Base-by-base conservation (phyloP, 1,140 invertebrate species). In the Coelopa frigida region DNA sequence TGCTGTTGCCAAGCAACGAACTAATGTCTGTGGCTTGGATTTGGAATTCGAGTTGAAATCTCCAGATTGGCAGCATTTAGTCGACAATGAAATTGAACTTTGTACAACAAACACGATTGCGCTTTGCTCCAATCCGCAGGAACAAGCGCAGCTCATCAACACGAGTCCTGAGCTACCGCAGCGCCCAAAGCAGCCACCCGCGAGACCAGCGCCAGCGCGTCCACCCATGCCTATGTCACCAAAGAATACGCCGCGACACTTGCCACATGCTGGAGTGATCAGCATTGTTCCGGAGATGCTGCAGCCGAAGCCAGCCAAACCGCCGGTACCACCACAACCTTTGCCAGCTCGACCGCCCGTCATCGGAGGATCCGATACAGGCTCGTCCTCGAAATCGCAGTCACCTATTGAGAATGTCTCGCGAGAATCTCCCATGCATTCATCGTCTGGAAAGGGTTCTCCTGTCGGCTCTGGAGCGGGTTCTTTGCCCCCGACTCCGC, bases 41-140 rank as follows among this genome's bases (percentile, higher is more conserved):
- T 70, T 95, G 5, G 73, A 72, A 31, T 77, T 94, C 10, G 74
- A 78, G n/a, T 71, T 95, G 2, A 92, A 89, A 70, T 89, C 89
- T 0, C 78, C 81, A 2, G 78, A 91, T 50, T 96, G 92, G 92
- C 75, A 84, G 24, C 75, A 81, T 23, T 75, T 84, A 52, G 82
- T 91, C 8, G 78, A 85, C 56, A 79, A 84, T 39, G 90, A 94
- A 72, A 80, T 94, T 53, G 80, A 78, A 37, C 72, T 92, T 10
- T 91, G 87, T 69, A 81, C 83, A 12, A 85, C 85, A 52, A 91
- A 90, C 54, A 90, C 88, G 4, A 73, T 85, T 36, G 81, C 88
- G 5, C 72, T 94, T 20, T 82, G 76, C 56, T 62, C 72, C 5
- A 64, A 69, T 56, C 70, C 72, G 2, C 12, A 54, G 37, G 47